Percentiles rank a stretch among this genome's conserved stretches.
These are phyloP conservation scores for Paragorgia papillata DNA, from an alignment of 92 coral and sea anemone species.

Conservation along the genomic window DNA sequence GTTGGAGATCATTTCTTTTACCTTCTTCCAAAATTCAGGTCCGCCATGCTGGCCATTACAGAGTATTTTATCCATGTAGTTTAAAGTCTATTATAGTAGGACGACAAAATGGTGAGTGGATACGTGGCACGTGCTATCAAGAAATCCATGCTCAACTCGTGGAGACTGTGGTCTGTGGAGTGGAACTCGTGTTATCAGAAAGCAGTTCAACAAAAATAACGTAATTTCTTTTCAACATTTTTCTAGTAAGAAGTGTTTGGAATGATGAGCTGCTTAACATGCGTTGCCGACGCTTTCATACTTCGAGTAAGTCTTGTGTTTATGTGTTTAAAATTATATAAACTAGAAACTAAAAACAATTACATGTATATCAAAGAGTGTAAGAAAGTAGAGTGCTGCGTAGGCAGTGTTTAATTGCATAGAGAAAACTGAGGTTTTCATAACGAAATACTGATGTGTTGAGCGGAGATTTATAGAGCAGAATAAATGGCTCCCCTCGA, in stretches of 20 bases:
- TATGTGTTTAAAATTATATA: background rate
- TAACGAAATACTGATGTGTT: too few relatives aligned
- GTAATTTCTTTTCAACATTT: background rate
- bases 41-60: conserved; percentile 16
- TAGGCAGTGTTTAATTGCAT: too few relatives aligned
- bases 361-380: too few relatives aligned
- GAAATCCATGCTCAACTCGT: too few relatives aligned
- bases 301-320: conserved; percentile 33
- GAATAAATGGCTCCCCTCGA: too few relatives aligned
- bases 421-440: too few relatives aligned
- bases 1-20: conserved; percentile 36
- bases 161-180: too few relatives aligned
- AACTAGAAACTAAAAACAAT: too few relatives aligned
- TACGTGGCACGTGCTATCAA: too few relatives aligned
- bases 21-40: conserved; percentile 18
- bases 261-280: background rate
- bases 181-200: background rate
- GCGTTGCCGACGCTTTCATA: conserved; percentile 6
- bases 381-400: too few relatives aligned
- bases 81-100: background rate
- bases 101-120: conserved; percentile 17
- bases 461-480: too few relatives aligned
- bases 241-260: background rate
- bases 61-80: conserved; percentile 8
- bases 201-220: background rate